These are phyloP conservation scores for Lepidochitona cinerea DNA, from an alignment of 2,888 invertebrate species.

Conservation along the genomic window DNA sequence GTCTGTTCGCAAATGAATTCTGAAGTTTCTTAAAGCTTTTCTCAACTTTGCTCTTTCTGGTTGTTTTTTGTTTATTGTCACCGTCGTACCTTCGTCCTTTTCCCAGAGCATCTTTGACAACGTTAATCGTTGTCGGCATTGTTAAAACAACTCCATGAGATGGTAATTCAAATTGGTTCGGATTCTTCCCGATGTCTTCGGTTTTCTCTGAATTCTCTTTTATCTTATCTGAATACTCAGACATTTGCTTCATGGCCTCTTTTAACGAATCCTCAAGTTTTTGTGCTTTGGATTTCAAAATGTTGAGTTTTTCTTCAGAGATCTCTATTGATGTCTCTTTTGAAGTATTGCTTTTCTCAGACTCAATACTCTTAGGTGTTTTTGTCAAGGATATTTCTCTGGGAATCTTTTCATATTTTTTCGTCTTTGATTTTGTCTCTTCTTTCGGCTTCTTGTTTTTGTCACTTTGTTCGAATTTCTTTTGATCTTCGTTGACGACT, in stretches of 20 bases:
- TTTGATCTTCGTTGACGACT: constrained; percentile 31
- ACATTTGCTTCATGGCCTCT: constrained; percentile 52
- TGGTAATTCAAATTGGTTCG: not conserved
- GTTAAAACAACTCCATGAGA: not conserved
- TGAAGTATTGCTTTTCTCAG: constrained; percentile 32
- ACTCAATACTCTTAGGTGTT: constrained; percentile 30
- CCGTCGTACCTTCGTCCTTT: not conserved
- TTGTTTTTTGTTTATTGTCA: not conserved
- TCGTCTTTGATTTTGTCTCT: not conserved
- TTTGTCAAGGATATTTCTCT: not conserved
- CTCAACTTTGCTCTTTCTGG: not conserved
- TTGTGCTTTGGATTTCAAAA: constrained; percentile 48
- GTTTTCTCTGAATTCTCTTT: not conserved
- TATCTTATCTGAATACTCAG: constrained; percentile 19
- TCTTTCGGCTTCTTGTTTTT: constrained; percentile 13
- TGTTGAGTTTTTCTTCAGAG: constrained; percentile 51
- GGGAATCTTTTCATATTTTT: not conserved
- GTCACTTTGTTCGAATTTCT: constrained; percentile 11
- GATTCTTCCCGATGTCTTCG: not conserved
- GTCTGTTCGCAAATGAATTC: not conserved
- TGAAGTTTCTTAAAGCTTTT: not conserved
- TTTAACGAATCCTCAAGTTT: constrained; percentile 54
- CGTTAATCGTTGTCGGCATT: not conserved
- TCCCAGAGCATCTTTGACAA: not conserved
- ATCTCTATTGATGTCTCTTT: constrained; percentile 42